phyloP scores from a whole-genome alignment of 2,888 invertebrate species.

The Argyra leucocephala region DNA sequence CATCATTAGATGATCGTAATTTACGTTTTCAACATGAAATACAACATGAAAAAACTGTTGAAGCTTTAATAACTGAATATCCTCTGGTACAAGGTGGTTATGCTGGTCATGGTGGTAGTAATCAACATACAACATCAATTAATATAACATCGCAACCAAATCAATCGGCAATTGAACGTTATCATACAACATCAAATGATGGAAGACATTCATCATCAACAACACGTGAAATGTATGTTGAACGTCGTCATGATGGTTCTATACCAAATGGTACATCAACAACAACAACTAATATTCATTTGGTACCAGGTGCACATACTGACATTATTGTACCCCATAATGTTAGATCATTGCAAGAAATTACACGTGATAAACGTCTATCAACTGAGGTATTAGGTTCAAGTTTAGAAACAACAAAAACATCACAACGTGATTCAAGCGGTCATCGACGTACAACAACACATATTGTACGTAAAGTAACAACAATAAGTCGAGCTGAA shows the following conservation, averaged over 20 bases:
- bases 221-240: conserved; percentile 30
- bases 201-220: conserved; percentile 29
- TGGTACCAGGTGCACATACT: conserved; percentile 11
- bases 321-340: conserved; percentile 27
- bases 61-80: conserved; percentile 47
- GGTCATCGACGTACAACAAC: conserved; percentile 77
- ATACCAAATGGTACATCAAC: conserved; percentile 9
- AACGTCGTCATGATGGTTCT: conserved; percentile 17
- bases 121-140: conserved; percentile 43
- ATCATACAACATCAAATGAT: conserved; percentile 37
- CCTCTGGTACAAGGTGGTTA: conserved; percentile 29
- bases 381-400: conserved; percentile 78
- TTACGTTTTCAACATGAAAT: conserved; percentile 46
- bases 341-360: conserved; percentile 54
- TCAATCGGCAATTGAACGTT: conserved; percentile 36
- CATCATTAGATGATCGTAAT: conserved; percentile 45
- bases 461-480: conserved; percentile 77
- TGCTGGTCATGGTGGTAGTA: conserved; percentile 38
- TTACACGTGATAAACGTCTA: conserved; percentile 71
- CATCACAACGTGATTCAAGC: conserved; percentile 66
- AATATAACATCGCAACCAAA: conserved; percentile 20
- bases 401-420: conserved; percentile 73
- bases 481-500: conserved; percentile 77
- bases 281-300: conserved; percentile 8
- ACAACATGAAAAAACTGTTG: conserved; percentile 48